These are phyloP conservation scores for Margarornis squamiger DNA, from an alignment of 2,797 vertebrate genomes.

Conservation along the genomic window DNA sequence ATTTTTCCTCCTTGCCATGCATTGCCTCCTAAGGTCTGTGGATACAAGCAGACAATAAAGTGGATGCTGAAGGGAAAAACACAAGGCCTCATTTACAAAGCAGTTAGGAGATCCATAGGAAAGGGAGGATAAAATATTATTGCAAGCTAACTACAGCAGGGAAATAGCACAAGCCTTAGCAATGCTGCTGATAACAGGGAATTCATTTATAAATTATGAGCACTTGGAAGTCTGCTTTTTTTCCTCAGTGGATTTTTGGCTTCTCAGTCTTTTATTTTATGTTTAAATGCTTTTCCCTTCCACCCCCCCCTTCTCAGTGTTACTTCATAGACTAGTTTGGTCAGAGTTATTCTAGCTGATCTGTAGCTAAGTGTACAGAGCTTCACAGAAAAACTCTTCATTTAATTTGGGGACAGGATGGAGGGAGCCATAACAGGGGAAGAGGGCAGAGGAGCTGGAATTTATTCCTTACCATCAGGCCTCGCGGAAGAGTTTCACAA, in stretches of 20 bases:
- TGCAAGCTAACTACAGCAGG: background rate
- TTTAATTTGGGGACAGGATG: background rate
- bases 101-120: background rate
- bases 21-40: background rate
- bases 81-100: conserved; percentile 20
- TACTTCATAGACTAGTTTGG: background rate
- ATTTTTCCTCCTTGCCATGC: background rate
- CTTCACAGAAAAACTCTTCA: background rate
- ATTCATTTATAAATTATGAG: background rate
- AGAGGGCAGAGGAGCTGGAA: background rate
- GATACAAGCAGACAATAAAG: background rate
- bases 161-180: background rate
- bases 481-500: background rate
- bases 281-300: background rate
- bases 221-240: background rate
- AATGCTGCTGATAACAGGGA: background rate
- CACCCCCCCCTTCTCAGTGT: background rate
- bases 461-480: background rate
- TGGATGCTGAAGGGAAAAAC: background rate
- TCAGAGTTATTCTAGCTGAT: background rate
- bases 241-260: background rate
- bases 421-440: background rate
- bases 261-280: background rate
- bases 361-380: background rate
- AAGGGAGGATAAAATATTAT: background rate